Evolutionary conservation across 2,113 vertebrate genomes (phyloP).

Genomic region (Nicator chloris): DNA sequence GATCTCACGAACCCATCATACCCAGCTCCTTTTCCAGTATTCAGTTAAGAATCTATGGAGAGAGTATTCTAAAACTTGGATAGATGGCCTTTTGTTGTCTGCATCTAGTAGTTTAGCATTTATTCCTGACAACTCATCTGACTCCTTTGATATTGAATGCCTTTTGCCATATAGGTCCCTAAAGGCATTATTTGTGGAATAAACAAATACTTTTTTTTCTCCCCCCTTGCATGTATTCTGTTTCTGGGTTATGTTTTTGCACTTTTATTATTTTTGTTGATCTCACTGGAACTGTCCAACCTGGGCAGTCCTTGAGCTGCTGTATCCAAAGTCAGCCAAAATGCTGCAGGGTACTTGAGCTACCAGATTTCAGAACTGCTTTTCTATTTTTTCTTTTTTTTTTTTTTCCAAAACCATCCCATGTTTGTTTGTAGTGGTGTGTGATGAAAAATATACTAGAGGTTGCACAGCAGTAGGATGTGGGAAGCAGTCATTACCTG

Average conservation of each 20-base stretch:
- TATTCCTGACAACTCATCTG: not conserved
- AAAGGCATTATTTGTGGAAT: not conserved
- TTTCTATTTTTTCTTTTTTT: not conserved
- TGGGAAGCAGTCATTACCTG: not conserved
- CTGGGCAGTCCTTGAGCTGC: not conserved
- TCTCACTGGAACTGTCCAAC: fast-evolving
- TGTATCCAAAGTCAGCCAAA: not conserved
- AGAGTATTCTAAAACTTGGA: fast-evolving
- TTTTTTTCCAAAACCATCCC: not conserved
- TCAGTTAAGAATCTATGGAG: not conserved
- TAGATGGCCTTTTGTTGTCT: not conserved
- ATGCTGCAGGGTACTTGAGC: not conserved
- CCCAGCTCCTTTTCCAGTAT: not conserved
- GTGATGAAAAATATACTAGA: not conserved
- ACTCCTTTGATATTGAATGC: not conserved
- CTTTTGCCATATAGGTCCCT: not conserved
- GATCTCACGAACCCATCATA: not conserved
- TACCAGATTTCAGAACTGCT: not conserved
- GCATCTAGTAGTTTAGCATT: not conserved
- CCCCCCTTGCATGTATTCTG: fast-evolving
- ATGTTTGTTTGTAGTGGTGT: not conserved
- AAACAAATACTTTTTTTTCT: not conserved
- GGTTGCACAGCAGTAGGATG: not conserved
- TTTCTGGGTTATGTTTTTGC: not conserved
- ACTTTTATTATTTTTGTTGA: not conserved